These are phyloP conservation scores for Dysmachus trigonus DNA, from an alignment of 2,888 invertebrate genomes.

Conservation along the genomic window DNA sequence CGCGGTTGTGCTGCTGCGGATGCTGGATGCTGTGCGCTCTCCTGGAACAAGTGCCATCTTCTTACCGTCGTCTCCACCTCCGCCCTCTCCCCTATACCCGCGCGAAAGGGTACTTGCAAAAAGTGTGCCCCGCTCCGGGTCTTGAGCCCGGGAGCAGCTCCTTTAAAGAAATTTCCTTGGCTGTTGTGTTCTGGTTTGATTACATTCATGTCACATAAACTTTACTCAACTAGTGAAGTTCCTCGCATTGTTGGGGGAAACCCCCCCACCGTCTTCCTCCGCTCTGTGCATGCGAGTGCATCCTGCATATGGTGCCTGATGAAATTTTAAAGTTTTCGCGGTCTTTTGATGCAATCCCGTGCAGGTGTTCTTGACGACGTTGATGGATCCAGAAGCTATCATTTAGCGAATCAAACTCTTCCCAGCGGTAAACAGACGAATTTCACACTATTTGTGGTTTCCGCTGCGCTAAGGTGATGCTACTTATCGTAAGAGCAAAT, in stretches of 20 bases:
- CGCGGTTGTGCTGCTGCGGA: neutral
- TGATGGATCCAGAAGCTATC: neutral
- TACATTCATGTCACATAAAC: neutral
- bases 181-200: neutral
- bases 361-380: neutral
- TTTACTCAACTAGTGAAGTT: neutral
- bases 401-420: neutral
- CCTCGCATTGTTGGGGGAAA: neutral
- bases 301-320: neutral
- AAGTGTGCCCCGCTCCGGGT: neutral
- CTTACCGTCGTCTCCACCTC: too few species aligned
- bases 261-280: neutral
- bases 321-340: neutral
- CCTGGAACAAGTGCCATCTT: neutral
- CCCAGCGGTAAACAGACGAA: neutral
- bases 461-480: neutral
- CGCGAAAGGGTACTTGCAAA: neutral
- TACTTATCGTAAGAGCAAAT: neutral
- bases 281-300: neutral
- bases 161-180: neutral
- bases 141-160: neutral
- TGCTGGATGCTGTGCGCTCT: neutral
- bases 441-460: neutral
- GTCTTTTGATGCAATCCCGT: neutral
- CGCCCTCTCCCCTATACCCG: neutral